Conservation (phyloP, 2,888 invertebrate genomes). For the Nomada lathburiana region DNA sequence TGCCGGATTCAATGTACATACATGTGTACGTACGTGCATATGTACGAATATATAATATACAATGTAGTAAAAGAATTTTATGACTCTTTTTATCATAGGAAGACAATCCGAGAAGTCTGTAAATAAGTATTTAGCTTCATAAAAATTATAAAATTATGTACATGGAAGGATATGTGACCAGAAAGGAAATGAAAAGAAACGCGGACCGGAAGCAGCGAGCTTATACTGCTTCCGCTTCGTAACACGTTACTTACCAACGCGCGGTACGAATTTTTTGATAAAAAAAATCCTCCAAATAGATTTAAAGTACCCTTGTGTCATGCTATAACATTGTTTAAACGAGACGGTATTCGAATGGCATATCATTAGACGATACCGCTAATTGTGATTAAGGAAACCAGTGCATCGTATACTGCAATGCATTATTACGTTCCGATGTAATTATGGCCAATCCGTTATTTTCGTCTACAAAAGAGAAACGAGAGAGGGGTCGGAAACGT, state of each 20-base stretch:
- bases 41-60: constrained; percentile 23
- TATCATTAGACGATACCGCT: not conserved
- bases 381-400: constrained; percentile 21
- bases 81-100: not conserved
- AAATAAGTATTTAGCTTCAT: constrained; percentile 23
- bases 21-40: not conserved
- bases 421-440: constrained; percentile 15
- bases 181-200: constrained; percentile 59
- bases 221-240: constrained; percentile 64
- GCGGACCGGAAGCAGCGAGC: constrained; percentile 63
- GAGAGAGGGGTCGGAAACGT: constrained; percentile 57
- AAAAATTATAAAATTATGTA: constrained; percentile 26
- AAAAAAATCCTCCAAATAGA: not conserved
- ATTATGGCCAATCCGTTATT: constrained; percentile 55
- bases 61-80: no score
- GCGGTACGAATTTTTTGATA: constrained; percentile 19
- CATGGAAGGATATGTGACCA: constrained; percentile 50
- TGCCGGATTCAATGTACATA: constrained; percentile 44
- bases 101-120: not conserved
- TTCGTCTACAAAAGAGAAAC: constrained; percentile 21
- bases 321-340: not conserved
- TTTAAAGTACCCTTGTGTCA: not conserved
- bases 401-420: not conserved
- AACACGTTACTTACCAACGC: constrained; percentile 44
- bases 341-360: not conserved